A percentile compares a stretch with the other conserved stretches of the same genome.
Conservation (phyloP, 2,888 invertebrate genomes). For the Epirrhoe alternata region DNA sequence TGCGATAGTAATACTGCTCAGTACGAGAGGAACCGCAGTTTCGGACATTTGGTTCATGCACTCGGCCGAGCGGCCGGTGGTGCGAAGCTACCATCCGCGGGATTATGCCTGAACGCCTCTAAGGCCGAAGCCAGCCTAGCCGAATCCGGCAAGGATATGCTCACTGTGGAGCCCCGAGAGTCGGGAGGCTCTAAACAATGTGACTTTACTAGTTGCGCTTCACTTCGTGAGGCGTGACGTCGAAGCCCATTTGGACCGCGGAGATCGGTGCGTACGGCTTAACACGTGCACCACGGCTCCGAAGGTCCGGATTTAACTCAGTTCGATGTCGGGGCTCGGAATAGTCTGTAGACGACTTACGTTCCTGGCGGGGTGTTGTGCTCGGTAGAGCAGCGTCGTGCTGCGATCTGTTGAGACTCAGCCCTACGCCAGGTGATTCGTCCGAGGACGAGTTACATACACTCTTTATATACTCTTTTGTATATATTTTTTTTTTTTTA, state of each 20-base stretch:
- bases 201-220: conserved; percentile 40
- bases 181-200: conserved; percentile 77
- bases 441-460: too few species aligned
- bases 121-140: conserved; percentile 69
- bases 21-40: conserved; percentile 48
- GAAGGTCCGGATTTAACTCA: conserved; percentile 53
- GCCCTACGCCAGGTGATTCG: conserved; percentile 50
- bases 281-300: conserved; percentile 54
- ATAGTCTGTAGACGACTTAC: conserved; percentile 87
- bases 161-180: conserved; percentile 64
- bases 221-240: too few species aligned
- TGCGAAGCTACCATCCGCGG: conserved; percentile 68
- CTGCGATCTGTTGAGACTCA: conserved; percentile 87
- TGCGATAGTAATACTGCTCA: conserved; percentile 84
- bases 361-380: conserved; percentile 80
- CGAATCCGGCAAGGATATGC: conserved; percentile 60
- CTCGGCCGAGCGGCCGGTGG: conserved; percentile 75
- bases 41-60: conserved; percentile 80
- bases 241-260: conserved; percentile 45
- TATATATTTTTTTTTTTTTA: too few species aligned
- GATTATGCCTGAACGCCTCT: too few species aligned
- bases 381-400: conserved; percentile 50
- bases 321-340: conserved; percentile 83
- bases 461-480: too few species aligned
- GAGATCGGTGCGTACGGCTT: conserved; percentile 60